phyloP scores from a whole-genome alignment of 1,140 invertebrate species.

The Palaemon carinicauda region DNA sequence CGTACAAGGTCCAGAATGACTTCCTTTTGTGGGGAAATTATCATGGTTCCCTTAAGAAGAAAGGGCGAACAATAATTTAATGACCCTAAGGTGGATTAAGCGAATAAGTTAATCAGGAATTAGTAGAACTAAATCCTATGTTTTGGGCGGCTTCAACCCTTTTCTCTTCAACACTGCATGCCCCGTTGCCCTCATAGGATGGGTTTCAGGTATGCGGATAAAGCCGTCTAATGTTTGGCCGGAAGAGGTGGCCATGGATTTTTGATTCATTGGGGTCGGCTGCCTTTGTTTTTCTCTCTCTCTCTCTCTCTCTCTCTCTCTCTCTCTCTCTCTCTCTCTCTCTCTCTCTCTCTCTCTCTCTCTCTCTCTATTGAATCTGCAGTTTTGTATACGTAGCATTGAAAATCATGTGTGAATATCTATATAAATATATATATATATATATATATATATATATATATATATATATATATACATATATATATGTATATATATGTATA shows the following conservation, averaged over 20 bases:
- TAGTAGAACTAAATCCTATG: too few species aligned
- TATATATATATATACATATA: not conserved
- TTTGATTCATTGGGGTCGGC: not conserved
- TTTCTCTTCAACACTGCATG: not conserved
- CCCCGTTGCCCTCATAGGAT: not conserved
- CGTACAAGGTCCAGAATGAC: too few species aligned
- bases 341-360: slow-evolving; percentile 9
- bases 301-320: slow-evolving; percentile 9
- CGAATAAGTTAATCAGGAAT: too few species aligned
- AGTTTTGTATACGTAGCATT: not conserved
- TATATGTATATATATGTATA: not conserved
- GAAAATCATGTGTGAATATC: not conserved
- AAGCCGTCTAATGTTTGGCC: not conserved
- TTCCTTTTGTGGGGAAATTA: too few species aligned
- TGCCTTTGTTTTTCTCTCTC: not conserved
- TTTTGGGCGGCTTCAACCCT: too few species aligned
- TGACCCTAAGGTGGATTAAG: too few species aligned
- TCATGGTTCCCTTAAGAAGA: too few species aligned
- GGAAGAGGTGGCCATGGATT: not conserved
- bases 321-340: slow-evolving; percentile 9
- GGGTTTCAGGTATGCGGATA: not conserved
- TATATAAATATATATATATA: not conserved
- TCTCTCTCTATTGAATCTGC: not conserved
- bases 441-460: not conserved
- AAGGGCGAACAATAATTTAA: too few species aligned